These are phyloP conservation scores for Rattus rattus DNA, from an alignment of 2,113 vertebrate species.

Conservation along the genomic window DNA sequence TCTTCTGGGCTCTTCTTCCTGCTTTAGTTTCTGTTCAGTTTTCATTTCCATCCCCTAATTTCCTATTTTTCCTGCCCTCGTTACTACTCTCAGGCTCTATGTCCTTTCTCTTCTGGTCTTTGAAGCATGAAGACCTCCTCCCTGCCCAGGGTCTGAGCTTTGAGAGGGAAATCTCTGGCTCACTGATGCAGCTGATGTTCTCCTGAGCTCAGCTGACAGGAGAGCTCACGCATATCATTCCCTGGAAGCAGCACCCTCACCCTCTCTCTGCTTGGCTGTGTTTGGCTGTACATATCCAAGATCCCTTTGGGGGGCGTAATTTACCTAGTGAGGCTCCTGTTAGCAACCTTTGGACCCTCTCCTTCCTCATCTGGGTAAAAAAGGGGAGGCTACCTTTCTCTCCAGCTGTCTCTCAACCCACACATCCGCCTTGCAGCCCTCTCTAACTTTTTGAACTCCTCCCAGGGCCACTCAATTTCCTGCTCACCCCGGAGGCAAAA, in stretches of 20 bases:
- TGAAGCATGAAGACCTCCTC: background rate
- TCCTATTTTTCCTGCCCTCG: background rate
- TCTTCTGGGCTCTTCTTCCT: background rate
- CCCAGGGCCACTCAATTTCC: background rate
- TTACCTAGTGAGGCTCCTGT: background rate
- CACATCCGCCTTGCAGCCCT: rapidly evolving
- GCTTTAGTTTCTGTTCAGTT: background rate
- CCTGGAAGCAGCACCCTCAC: too few species aligned
- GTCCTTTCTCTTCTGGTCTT: background rate
- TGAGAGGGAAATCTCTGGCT: background rate
- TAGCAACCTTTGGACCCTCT: background rate
- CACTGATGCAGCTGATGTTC: background rate
- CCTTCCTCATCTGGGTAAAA: background rate
- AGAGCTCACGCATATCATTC: background rate
- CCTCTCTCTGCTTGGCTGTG: background rate
- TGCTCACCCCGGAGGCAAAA: background rate
- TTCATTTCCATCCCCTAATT: background rate
- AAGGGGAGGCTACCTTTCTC: background rate
- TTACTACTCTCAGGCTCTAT: rapidly evolving
- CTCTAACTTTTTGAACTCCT: background rate
- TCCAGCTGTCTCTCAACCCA: background rate
- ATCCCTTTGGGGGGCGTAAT: background rate
- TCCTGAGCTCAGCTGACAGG: background rate
- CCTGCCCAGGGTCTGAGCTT: too few species aligned
- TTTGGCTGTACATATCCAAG: background rate